Evolutionary conservation across 2,888 invertebrate genomes (phyloP), one percentile per base, ranked within the genome.

Genomic region (Andrena chrysosceles): DNA sequence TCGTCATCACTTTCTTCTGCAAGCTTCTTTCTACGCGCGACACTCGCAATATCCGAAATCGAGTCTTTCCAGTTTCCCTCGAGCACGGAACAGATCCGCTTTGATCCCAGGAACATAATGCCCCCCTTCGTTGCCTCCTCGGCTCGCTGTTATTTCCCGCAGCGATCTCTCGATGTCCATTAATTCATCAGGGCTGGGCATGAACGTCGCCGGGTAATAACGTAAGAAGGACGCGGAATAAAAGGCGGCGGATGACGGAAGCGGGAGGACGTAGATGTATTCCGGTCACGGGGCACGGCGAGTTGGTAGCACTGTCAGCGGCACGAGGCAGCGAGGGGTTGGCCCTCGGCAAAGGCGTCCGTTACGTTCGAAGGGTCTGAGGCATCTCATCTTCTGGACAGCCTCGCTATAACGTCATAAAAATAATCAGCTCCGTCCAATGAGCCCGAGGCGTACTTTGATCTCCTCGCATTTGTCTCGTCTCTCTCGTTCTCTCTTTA

Each of bases 361-460:
- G 81, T 42, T 74, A 77, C 81, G 66, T 71, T 71, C 69, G 81
- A 82, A 74, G 42, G 85, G 87, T 82, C 82, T 83, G 89, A 86
- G 90, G 89, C 84, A 89, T 92, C 91, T 91, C 91, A 91, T 90
- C 91, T 89, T 89, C 89, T 87, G 88, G 86, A 88, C 89, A 89
- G 86, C 87, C 79, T 84, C 85, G 85, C 81, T 92, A 90, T 93
- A 93, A 93, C 91, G 91, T 93, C 93, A 93, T 93, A 93, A 94
- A 94, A 94, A 94, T 94, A 94, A 94, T 94, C 93, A 94, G 91
- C 92, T 91, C 87, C 91, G 90, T 91, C 92, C 92, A 91, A 91
- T 91, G 93, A 93, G 90, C 91, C 89, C 89, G 80, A 79, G 89
- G 89, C 90, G 89, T 80, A 92, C 93, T 94, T 94, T 94, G 93